These are phyloP conservation scores for Rutpela maculata DNA, from an alignment of 2,888 invertebrate genomes.

Conservation along the genomic window DNA sequence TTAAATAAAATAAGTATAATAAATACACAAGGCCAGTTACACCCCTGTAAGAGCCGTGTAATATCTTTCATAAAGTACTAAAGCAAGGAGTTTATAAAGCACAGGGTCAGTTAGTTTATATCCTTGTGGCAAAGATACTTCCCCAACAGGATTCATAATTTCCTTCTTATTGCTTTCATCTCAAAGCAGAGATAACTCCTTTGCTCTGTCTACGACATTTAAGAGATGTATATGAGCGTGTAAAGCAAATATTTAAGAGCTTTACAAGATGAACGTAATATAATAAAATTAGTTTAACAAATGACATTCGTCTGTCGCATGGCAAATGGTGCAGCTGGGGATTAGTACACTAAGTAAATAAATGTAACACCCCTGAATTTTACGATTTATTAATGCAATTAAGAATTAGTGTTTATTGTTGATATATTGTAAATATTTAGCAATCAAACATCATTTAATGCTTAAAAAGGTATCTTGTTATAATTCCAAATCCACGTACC, in stretches of 20 bases:
- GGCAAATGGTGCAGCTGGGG: background rate
- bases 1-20: background rate
- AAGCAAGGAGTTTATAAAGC: slow-evolving; percentile 8
- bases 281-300: background rate
- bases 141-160: slow-evolving; percentile 52
- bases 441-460: too few relatives aligned
- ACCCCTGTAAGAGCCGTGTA: background rate
- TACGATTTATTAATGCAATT: too few relatives aligned
- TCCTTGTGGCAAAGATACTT: slow-evolving; percentile 19
- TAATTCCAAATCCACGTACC: too few relatives aligned
- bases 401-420: too few relatives aligned
- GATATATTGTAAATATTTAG: too few relatives aligned
- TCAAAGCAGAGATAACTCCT: slow-evolving; percentile 28
- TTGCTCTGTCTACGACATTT: slow-evolving; percentile 29
- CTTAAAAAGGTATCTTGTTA: too few relatives aligned
- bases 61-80: slow-evolving; percentile 17
- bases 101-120: slow-evolving; percentile 50
- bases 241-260: slow-evolving; percentile 1
- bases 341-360: too few relatives aligned
- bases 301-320: background rate
- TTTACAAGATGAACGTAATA: background rate
- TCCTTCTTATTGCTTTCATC: slow-evolving; percentile 47
- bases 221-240: slow-evolving; percentile 32
- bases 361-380: too few relatives aligned
- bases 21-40: background rate